phyloP scores from a whole-genome alignment of 2,888 invertebrate species.

The Caenorhabditis sp. region DNA sequence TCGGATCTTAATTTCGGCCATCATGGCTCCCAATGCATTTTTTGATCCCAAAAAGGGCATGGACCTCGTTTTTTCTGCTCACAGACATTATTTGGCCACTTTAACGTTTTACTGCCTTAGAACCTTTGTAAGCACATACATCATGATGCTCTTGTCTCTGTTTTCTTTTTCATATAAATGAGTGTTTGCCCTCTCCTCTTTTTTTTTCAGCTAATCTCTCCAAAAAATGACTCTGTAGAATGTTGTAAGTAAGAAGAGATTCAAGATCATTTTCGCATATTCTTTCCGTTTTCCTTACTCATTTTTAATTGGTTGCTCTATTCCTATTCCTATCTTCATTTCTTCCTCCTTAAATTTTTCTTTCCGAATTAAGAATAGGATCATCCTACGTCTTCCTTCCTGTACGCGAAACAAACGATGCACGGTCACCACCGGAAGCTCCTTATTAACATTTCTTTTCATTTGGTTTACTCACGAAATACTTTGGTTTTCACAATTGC shows the following conservation, averaged over 20 bases:
- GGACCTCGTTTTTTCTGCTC: slow-evolving; percentile 7
- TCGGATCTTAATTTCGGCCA: slow-evolving; percentile 19
- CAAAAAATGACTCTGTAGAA: slow-evolving; percentile 14
- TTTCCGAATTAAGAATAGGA: slow-evolving; percentile 18
- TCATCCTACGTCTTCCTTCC: slow-evolving; percentile 54
- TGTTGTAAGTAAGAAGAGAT: not conserved
- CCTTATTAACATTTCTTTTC: slow-evolving; percentile 53
- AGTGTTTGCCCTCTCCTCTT: not conserved
- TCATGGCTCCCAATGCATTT: slow-evolving; percentile 12
- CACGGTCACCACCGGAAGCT: slow-evolving; percentile 31
- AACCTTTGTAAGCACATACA: slow-evolving; percentile 6
- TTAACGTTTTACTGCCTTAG: slow-evolving; percentile 2
- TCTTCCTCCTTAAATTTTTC: not conserved
- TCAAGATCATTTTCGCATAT: slow-evolving; percentile 27
- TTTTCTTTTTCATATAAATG: not conserved
- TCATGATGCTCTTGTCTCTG: not conserved
- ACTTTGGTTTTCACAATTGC: slow-evolving; percentile 12
- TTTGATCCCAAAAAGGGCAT: slow-evolving; percentile 27
- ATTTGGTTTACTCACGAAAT: slow-evolving; percentile 34
- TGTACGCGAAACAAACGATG: slow-evolving; percentile 55
- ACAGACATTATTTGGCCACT: slow-evolving; percentile 1
- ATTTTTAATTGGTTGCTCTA: slow-evolving; percentile 54
- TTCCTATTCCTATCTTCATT: not conserved
- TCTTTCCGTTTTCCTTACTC: slow-evolving; percentile 19
- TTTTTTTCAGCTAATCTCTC: not conserved